Percentiles rank a stretch among this genome's conserved stretches.
phyloP scores from a whole-genome alignment of 2,888 invertebrate genomes.

The Aphodius sticticus region DNA sequence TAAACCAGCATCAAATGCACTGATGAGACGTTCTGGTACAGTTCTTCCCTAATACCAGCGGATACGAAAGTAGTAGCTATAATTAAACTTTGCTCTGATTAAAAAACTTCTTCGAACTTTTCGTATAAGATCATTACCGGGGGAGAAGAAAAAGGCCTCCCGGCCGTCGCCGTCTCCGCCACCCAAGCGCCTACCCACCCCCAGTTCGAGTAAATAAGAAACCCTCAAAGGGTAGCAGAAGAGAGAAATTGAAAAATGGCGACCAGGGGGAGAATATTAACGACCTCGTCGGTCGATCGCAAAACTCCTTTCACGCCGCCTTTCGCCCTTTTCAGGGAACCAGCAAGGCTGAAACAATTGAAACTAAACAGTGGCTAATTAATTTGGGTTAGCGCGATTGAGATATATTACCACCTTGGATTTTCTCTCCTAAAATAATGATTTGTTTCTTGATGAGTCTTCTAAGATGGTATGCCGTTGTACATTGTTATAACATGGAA shows the following conservation, averaged over 20 bases:
- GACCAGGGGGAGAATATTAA: conserved; percentile 48
- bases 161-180: not conserved
- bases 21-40: conserved; percentile 30
- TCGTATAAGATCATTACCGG: conserved; percentile 53
- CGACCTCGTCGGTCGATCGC: conserved; percentile 45
- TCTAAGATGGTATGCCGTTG: no score
- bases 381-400: conserved; percentile 39
- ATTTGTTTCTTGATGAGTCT: no score
- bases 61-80: conserved; percentile 39
- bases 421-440: no score
- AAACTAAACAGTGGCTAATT: conserved; percentile 46
- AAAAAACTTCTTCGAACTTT: conserved; percentile 55
- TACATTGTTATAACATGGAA: no score
- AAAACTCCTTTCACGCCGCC: conserved; percentile 39
- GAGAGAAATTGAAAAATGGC: conserved; percentile 52
- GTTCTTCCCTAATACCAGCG: not conserved
- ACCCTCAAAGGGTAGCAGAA: conserved; percentile 47
- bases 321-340: not conserved
- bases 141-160: conserved; percentile 38
- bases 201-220: conserved; percentile 49
- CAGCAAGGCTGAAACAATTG: conserved; percentile 41
- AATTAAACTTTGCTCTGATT: conserved; percentile 54
- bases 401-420: not conserved
- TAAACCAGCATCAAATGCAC: conserved; percentile 36
- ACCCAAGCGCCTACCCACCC: not conserved